Evolutionary conservation across 2,113 vertebrate genomes (phyloP).

Genomic region (Cyphomyrus discorhynchus): DNA sequence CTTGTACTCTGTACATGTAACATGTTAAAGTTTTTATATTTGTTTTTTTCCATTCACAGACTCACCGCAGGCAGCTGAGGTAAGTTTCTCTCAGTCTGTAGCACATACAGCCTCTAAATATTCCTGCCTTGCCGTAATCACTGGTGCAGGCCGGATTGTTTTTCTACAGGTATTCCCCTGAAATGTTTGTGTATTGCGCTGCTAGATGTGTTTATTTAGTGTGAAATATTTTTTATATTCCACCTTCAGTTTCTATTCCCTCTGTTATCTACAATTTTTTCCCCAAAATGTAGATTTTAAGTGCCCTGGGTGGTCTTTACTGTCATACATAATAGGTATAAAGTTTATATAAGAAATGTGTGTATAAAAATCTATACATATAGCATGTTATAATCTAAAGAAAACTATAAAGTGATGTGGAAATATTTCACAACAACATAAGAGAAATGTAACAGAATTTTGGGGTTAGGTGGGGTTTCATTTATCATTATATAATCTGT

Average conservation of each 20-base stretch:
- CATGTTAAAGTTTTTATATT: neutral
- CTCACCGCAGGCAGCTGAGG: conserved; percentile 44
- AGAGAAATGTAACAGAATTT: neutral
- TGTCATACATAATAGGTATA: neutral
- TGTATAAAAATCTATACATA: neutral
- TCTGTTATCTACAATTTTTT: neutral
- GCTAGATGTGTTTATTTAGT: neutral
- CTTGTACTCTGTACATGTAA: neutral
- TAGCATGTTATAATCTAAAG: neutral
- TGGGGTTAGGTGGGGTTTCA: neutral
- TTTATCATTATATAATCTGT: neutral
- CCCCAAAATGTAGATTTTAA: neutral
- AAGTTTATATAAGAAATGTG: neutral
- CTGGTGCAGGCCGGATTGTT: neutral
- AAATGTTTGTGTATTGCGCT: neutral
- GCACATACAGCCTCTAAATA: neutral
- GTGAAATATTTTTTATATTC: neutral
- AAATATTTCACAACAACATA: neutral
- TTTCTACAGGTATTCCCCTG: neutral
- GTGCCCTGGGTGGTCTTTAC: neutral
- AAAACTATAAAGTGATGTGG: neutral
- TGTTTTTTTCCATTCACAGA: conserved; percentile 38
- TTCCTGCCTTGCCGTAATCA: no score
- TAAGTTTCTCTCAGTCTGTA: conserved; percentile 27
- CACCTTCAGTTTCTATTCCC: neutral